Percentiles rank a stretch among this genome's conserved stretches.
Evolutionary conservation across 1,140 invertebrate species (phyloP).

Genomic region (Ceratina japonica): DNA sequence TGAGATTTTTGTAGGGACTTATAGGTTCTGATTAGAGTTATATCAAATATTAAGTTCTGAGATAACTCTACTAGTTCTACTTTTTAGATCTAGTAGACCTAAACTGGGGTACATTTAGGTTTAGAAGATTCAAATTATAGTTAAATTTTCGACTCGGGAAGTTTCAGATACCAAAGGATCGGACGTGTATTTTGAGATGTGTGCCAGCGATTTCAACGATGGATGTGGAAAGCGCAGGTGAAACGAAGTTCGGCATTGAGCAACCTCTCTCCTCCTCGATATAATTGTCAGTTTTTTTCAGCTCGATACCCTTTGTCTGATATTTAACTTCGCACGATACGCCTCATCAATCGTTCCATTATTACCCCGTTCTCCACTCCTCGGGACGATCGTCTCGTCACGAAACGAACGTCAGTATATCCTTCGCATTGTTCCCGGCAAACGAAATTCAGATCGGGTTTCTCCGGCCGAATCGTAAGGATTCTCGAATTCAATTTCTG

Average conservation of each 20-base stretch:
- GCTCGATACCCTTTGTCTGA: background rate
- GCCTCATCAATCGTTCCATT: background rate
- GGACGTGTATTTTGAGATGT: background rate
- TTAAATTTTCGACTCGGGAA: no score
- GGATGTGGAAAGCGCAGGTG: background rate
- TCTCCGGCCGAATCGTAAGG: background rate
- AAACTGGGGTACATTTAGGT: no score
- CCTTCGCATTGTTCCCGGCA: background rate
- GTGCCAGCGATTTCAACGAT: conserved; percentile 20
- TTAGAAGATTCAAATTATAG: no score
- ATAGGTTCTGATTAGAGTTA: no score
- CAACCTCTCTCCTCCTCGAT: no score
- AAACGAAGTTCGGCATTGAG: no score
- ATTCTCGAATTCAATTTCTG: conserved; percentile 39
- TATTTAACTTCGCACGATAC: conserved; percentile 13
- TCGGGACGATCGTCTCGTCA: background rate
- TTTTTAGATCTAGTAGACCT: no score
- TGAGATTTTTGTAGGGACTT: no score
- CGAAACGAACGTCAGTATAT: conserved; percentile 3
- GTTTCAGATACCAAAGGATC: background rate
- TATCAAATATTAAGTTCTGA: no score
- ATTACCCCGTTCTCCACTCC: background rate
- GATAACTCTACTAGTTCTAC: no score
- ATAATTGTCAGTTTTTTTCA: no score
- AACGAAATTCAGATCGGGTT: background rate